Evolutionary conservation across 37 sponge, comb jelly and placozoan genomes (phyloP), one percentile per base, ranked within the genome.

Genomic region (Trichoplax adhaerens): DNA sequence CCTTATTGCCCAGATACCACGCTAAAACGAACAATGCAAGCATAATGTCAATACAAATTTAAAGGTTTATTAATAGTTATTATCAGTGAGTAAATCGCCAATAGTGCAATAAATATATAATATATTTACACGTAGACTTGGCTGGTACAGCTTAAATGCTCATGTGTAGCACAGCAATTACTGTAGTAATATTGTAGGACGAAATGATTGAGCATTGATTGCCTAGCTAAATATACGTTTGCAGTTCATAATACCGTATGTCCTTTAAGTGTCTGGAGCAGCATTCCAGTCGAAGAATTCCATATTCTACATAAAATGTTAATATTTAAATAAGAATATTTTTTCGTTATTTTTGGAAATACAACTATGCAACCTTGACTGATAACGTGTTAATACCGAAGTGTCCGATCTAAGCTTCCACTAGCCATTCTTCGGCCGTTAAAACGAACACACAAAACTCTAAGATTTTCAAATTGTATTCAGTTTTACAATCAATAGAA

Each of bases 1-100:
- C 49, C 77, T 68, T 58, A 89, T 59, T 47, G 80, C 71, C 90
- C 87, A 85, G 53, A 89, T 80, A 0, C 81, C 71, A 56, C 82
- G 82, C 90, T 89, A 68, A 12, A 61, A 48, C 29, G 2, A 46
- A 5, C 46, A 8, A 5, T 52, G 53, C 3, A 54, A 68, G 65
- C 6, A 73, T 53, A 65, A 78, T 5, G 3, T 12, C 12, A 46
- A 8, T 5, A 5, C 47, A 5, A 5, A 58, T 6, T 70, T 5
- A 53, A n/a, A 53, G 4, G 6, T 6, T 5, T 7, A 29, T 29
- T 29, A 29, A 29, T 29, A 29, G 29, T 29, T 29, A 29, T 29
- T 29, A 29, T 29, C 29, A 29, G 29, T 29, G 29, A 29, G 29
- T 29, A 29, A 29, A 29, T 29, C 29, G 29, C 29, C 29, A 29